Evolutionary conservation across 2,113 vertebrate genomes (phyloP), one percentile per base, ranked within the genome.

Genomic region (Varanus komodoensis): DNA sequence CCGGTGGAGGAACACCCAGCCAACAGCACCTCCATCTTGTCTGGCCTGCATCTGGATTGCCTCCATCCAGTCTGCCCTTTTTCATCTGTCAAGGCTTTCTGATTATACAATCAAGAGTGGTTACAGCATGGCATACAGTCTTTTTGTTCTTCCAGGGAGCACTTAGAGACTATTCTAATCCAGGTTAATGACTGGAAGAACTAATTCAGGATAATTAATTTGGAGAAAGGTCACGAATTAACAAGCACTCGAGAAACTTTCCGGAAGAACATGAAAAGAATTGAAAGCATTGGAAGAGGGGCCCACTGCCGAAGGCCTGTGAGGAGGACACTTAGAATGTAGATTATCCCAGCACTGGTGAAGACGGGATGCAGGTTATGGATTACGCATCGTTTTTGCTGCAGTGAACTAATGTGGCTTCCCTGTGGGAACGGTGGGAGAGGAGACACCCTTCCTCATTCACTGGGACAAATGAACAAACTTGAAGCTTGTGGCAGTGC

Each of bases 191-290:
- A 82, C 82, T 73, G 79, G 54, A 25, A 69, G 89, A 84, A 89
- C 44, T 85, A 67, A 48, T 84, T 84, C 29, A 68, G 23, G 57
- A 48, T 79, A 89, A 85, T 85, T 89, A 84, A 84, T 89, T 85
- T 84, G 64, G 82, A 89, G 68, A 89, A 78, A 85, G 74, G 61
- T 85, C 82, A 85, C 44, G 78, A 78, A 79, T 85, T 78, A 89
- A 68, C 44, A 85, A 69, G 73, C 74, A 85, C 75, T 84, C 57
- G 74, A 50, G 82, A 84, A 78, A 68, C 32, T 85, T 89, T 89
- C 75, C 44, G 68, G 78, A 19, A 89, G 85, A 84, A 89, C 44
- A 78, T 84, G 12, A 89, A 89, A 84, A 89, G 52, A 57, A 78
- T 64, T 5, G 15, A 69, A 69, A 8, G 15, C 68, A n/a, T 29